Evolutionary conservation across 2,113 vertebrate species (phyloP), one percentile per base, ranked within the genome.

Genomic region (Ochotona curzoniae): DNA sequence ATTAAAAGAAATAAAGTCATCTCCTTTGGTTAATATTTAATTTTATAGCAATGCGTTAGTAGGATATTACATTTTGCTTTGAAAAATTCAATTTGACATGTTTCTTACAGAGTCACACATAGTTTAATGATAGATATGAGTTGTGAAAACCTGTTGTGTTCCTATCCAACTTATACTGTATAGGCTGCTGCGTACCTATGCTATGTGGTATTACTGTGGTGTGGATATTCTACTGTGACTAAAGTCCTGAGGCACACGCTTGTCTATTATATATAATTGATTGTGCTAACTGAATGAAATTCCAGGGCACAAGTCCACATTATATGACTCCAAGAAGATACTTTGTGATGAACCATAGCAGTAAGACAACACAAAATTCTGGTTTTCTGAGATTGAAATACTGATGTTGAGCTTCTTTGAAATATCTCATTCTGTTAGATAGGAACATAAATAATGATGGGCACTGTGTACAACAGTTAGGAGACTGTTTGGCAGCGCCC

Each of bases 181-280:
- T 47, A 30, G 5, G 7, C 54, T 4, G 8, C 12, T 38, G 18
- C 26, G 7, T 5, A n/a, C 2, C 30, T 28, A 10, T 0, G 28
- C 11, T 8, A 8, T 66, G 49, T 35, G 80, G 25, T 21, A 44
- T n/a, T 28, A 47, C 5, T 44, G 15, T 66, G 26, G 17, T 66
- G 13, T 47, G 12, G 23, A 28, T 9, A 49, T 18, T 30, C 38
- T 64, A 2, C 64, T 13, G 11, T 66, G 11, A 23, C 5, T 6
- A 18, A 67, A 67, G 49, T n/a, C 7, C 11, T 28, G 49, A 23
- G 13, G 10, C 28, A 63, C 47, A 30, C 20, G 0, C 23, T 11
- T 67, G 18, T 30, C 44, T 14, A n/a, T 1, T 30, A 9, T 57
- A 9, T n/a, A 8, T 10, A 18, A 82, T 26, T n/a, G 54, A n/a